These are phyloP conservation scores for Melanocharis versteri DNA, from an alignment of 2,113 vertebrate genomes.

Conservation along the genomic window DNA sequence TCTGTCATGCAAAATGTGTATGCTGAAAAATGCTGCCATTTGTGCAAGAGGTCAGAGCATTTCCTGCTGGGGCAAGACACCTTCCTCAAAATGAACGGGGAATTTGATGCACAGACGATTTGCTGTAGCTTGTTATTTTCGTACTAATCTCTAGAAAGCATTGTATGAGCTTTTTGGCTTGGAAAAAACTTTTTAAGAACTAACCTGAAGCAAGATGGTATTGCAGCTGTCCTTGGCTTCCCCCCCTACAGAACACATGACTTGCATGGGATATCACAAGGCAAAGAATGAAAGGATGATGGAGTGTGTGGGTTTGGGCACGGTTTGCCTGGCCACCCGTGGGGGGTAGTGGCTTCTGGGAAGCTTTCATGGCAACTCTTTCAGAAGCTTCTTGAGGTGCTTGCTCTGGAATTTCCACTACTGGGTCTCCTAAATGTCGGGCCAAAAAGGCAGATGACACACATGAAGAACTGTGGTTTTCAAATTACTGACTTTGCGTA, in stretches of 20 bases:
- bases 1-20: neutral
- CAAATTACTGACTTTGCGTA: neutral
- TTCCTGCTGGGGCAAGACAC: neutral
- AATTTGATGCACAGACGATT: neutral
- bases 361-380: neutral
- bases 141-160: neutral
- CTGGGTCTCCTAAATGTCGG: neutral
- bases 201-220: neutral
- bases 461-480: neutral
- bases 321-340: neutral
- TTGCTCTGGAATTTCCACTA: neutral
- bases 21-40: neutral
- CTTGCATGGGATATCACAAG: neutral
- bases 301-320: accelerated
- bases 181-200: neutral
- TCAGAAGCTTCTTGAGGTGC: neutral
- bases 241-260: neutral
- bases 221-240: neutral
- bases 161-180: neutral
- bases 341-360: neutral
- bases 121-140: neutral
- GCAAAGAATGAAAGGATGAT: neutral
- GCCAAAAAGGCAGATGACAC: neutral
- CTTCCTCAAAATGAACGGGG: neutral
- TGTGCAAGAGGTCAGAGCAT: neutral